These are phyloP conservation scores for Lycopodina hypogea DNA, from an alignment of 37 sponge, comb jelly and placozoan genomes.

Conservation along the genomic window DNA sequence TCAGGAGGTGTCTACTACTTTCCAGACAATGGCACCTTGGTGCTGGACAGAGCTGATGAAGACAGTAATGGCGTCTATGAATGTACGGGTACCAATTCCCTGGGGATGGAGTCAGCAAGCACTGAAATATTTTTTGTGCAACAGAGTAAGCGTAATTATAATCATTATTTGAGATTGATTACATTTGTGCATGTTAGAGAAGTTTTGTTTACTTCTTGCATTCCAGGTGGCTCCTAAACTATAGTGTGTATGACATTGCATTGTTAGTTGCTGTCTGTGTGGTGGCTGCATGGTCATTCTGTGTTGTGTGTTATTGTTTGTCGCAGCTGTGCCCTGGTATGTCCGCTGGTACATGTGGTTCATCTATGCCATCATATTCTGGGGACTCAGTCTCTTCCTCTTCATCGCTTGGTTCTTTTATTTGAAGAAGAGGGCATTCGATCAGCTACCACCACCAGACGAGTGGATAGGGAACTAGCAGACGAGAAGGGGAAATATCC, in stretches of 20 bases:
- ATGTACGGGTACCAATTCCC: conserved; percentile 4
- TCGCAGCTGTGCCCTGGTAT: conserved; percentile 14
- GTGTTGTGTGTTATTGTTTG: not conserved
- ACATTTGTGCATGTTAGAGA: too few species aligned
- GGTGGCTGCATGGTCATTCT: not conserved
- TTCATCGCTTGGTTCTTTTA: not conserved
- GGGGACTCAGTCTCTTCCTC: not conserved
- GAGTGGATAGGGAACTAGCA: conserved; percentile 16
- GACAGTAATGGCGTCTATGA: not conserved
- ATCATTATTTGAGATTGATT: too few species aligned
- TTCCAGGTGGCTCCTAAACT: too few species aligned
- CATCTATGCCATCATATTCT: conserved; percentile 6
- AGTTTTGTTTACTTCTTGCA: too few species aligned
- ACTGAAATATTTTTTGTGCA: not conserved
- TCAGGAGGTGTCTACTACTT: conserved; percentile 5
- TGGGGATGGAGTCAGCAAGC: not conserved
- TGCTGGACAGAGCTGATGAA: not conserved
- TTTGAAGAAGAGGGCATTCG: not conserved
- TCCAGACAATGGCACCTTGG: conserved; percentile 4
- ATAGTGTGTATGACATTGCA: not conserved
- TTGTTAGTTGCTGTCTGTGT: too few species aligned
- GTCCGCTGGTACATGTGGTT: conserved; percentile 14
- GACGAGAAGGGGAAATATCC: too few species aligned
- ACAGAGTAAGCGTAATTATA: not conserved
- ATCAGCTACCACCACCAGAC: not conserved